Evolutionary conservation across 2,113 vertebrate species (phyloP).

Genomic region (Clarias gariepinus): DNA sequence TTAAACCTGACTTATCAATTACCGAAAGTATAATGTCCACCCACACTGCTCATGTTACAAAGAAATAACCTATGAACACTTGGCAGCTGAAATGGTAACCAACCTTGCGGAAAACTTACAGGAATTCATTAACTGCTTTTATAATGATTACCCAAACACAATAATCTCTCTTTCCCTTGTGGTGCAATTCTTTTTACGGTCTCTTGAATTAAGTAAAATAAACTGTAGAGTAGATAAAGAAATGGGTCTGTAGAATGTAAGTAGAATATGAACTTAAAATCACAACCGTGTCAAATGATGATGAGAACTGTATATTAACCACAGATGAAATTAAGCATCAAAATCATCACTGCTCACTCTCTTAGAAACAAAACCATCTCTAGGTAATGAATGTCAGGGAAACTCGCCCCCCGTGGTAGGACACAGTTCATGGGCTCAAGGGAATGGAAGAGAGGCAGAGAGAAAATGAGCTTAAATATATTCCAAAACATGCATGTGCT

Average conservation of each 20-base stretch:
- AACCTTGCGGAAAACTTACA: background rate
- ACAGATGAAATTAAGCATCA: background rate
- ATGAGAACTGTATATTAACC: background rate
- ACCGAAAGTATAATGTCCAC: constrained; percentile 14
- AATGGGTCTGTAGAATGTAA: background rate
- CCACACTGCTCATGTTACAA: background rate
- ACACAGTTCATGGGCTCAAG: constrained; percentile 34
- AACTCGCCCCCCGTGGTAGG: constrained; percentile 49
- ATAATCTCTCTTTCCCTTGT: background rate
- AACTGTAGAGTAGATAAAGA: background rate
- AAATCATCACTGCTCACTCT: constrained; percentile 50
- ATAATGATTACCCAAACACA: constrained; percentile 13
- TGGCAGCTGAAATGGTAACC: background rate
- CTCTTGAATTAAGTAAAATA: background rate
- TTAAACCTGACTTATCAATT: background rate
- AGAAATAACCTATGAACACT: background rate
- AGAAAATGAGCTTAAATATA: constrained; percentile 17
- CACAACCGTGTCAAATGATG: background rate
- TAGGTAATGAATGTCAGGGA: constrained; percentile 67
- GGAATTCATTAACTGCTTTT: background rate
- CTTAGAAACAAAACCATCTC: constrained; percentile 65
- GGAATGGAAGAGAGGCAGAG: constrained; percentile 49
- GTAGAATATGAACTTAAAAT: background rate
- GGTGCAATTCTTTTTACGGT: background rate
- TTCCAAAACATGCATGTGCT: constrained; percentile 15